These are phyloP conservation scores for Trissolcus basalis DNA, from an alignment of 1,140 invertebrate genomes.

Conservation along the genomic window DNA sequence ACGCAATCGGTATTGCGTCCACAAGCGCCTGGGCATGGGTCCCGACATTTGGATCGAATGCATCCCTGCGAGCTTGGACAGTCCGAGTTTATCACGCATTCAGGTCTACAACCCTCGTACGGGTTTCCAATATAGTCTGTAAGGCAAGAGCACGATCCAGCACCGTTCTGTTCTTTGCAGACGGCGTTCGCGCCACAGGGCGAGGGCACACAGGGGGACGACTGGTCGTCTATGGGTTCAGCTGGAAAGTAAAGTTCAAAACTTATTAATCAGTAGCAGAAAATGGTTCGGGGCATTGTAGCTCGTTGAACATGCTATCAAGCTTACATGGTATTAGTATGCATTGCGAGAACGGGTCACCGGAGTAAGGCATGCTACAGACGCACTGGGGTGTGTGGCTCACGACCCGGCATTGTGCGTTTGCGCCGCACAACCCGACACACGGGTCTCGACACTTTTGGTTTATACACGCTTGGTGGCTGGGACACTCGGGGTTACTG, in stretches of 20 bases:
- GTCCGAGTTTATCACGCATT: conserved; percentile 81
- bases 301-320: conserved; percentile 12
- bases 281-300: too few relatives aligned
- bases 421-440: conserved; percentile 81
- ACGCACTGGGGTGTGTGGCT: conserved; percentile 84
- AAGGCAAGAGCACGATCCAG: conserved; percentile 81
- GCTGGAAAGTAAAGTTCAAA: conserved; percentile 57
- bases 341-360: conserved; percentile 84
- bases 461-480: conserved; percentile 82
- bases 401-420: conserved; percentile 83
- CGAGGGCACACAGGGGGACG: conserved; percentile 82
- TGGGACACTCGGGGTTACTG: conserved; percentile 83
- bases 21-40: conserved; percentile 78
- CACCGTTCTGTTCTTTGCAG: conserved; percentile 86
- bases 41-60: conserved; percentile 72
- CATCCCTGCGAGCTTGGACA: conserved; percentile 74
- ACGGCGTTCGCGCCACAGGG: conserved; percentile 88
- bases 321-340: conserved; percentile 63
- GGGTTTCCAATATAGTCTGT: conserved; percentile 82
- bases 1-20: conserved; percentile 77
- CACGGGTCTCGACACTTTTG: conserved; percentile 84
- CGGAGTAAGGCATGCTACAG: conserved; percentile 81
- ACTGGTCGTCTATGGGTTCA: conserved; percentile 45
- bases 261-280: too few relatives aligned
- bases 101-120: conserved; percentile 80